Conservation (phyloP, 2,888 invertebrate species). For the Seladonia tumulorum region DNA sequence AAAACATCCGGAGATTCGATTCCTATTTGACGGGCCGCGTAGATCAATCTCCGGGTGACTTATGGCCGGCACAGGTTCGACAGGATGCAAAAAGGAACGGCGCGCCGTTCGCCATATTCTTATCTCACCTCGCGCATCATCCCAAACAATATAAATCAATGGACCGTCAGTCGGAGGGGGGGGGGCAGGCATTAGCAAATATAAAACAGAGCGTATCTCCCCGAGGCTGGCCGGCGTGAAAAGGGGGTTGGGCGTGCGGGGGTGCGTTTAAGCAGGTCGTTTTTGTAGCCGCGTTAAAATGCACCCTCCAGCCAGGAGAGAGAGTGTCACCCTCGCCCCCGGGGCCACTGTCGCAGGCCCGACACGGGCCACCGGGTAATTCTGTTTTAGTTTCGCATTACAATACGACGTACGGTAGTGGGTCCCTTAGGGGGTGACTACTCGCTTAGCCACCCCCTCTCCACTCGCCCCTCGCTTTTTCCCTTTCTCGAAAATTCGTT, state of each 20-base stretch:
- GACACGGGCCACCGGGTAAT: slow-evolving; percentile 78
- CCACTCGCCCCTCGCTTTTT: neutral
- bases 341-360: slow-evolving; percentile 33
- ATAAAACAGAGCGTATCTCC: slow-evolving; percentile 57
- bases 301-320: slow-evolving; percentile 67
- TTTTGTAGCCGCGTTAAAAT: slow-evolving; percentile 73
- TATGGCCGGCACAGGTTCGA: neutral
- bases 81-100: neutral
- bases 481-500: slow-evolving; percentile 53
- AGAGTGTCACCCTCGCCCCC: slow-evolving; percentile 64
- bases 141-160: slow-evolving; percentile 61
- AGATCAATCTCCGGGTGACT: neutral
- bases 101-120: neutral
- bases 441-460: neutral
- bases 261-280: slow-evolving; percentile 63
- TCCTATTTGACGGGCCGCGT: neutral
- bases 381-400: slow-evolving; percentile 83
- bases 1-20: neutral
- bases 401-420: slow-evolving; percentile 75
- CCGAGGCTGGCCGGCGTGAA: slow-evolving; percentile 22
- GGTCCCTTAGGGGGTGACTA: slow-evolving; percentile 46
- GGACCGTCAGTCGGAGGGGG: slow-evolving; percentile 14
- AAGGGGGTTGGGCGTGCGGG: slow-evolving; percentile 28
- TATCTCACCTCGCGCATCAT: slow-evolving; percentile 44
- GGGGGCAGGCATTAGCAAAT: slow-evolving; percentile 58